Base-by-base conservation (phyloP, 2,888 invertebrate species). In the Epinotia brunnichana region DNA sequence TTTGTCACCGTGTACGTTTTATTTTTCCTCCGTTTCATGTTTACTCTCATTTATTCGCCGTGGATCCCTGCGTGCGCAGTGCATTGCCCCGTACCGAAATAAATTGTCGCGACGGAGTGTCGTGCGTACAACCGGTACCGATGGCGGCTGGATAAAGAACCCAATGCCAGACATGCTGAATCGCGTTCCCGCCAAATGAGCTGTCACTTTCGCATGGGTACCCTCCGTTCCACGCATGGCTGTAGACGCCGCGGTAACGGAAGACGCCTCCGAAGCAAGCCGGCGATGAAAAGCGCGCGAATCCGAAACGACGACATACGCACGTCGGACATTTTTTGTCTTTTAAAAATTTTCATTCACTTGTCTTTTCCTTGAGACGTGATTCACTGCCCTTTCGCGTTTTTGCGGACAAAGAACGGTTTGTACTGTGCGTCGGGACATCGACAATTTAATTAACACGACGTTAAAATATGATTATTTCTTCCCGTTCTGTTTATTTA, bases 1-100 rank as follows among this genome's bases (percentile, higher is more conserved):
- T 90, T 87, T 83, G 85, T 85, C 82, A 79, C 82, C 80, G 82
- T 83, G 83, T 81, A 81, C 79, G 75, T 73, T 79, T 82, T 84
- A 83, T 84, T 84, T 86, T 82, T 81, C 81, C 79, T 79, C 74
- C 75, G 82, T 83, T 82, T 82, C 81, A 82, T 89, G 87, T 90
- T 89, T 89, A 90, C 89, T 87, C 87, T 87, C 86, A 83, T 86
- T 86, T 86, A 82, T 87, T 85, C 85, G 83, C 81, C 85, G 83
- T 85, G 84, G 87, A 86, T 87, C 88, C 90, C 89, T 91, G 88
- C 87, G 85, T 85, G 87, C 84, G 78, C 81, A 91, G 92, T 92
- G 92, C 92, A 91, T 91, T 92, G 92, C 91, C 92, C 92, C 89
- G 90, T 83, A 92, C 93, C 90, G 86, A 93, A 93, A 93, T 93